Conservation (phyloP, 2,888 invertebrate species). For the Hemaris fuciformis region DNA sequence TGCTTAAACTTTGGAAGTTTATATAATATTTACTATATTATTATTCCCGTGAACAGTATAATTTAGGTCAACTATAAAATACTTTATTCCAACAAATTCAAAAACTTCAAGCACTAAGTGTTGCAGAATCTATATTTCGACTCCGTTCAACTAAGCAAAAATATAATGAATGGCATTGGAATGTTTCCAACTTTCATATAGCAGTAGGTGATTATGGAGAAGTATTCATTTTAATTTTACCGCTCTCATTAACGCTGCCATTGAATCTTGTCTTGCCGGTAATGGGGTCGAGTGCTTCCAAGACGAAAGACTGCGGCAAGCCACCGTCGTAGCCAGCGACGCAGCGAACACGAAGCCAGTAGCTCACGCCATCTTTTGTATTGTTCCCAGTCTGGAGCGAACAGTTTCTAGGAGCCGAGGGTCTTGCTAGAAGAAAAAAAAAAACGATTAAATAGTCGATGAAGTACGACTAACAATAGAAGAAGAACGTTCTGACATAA, state of each 20-base stretch:
- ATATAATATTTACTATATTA: neutral
- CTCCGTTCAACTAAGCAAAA: too few species aligned
- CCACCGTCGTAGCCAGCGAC: constrained; percentile 95
- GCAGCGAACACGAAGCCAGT: constrained; percentile 89
- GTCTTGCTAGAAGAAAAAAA: constrained; percentile 82
- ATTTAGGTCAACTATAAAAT: too few species aligned
- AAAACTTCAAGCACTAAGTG: too few species aligned
- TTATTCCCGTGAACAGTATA: neutral
- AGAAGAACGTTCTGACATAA: too few species aligned
- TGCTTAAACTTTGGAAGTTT: neutral
- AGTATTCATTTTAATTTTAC: constrained; percentile 32
- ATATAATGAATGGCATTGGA: neutral
- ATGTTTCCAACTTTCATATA: neutral
- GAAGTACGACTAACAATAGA: neutral
- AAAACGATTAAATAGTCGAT: neutral
- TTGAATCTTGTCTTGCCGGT: constrained; percentile 87
- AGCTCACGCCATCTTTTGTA: constrained; percentile 63
- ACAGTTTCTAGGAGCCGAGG: constrained; percentile 92
- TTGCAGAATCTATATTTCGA: too few species aligned
- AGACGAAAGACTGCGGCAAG: constrained; percentile 90
- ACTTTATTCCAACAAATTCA: too few species aligned
- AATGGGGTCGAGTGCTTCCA: constrained; percentile 90
- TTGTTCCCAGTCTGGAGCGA: constrained; percentile 86
- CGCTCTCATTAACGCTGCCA: constrained; percentile 81
- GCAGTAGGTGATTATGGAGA: constrained; percentile 14